Evolutionary conservation across 2,113 vertebrate genomes (phyloP), one percentile per base, ranked within the genome.

Genomic region (Rhinolophus ferrumequinum): DNA sequence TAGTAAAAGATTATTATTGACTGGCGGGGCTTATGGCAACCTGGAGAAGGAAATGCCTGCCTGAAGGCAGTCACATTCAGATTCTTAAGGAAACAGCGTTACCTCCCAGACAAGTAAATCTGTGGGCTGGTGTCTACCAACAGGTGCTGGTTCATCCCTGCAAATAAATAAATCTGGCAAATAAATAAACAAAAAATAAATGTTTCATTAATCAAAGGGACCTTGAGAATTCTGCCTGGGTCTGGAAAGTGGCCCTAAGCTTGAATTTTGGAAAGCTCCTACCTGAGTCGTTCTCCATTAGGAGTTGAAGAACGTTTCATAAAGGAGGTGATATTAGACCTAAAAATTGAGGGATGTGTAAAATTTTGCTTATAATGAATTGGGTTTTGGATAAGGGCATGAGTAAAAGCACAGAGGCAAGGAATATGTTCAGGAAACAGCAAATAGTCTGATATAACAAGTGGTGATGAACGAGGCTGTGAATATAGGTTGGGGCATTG

Each of bases 171-270:
- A 44, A 44, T 16, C 30, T 91, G 9, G 5, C 14, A 69, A 84
- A 85, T 77, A 60, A 86, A 79, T 24, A 50, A 60, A 54, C 47
- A 84, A 96, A 91, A 84, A 96, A 91, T 1, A 70, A 35, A 56
- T 89, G 12, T 24, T 64, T 56, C 26, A 54, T 60, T 81, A 85
- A 67, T 86, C 35, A 92, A 95, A 82, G 30, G 6, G 33, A 60
- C 3, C 24, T 44, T 97, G 18, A 72, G 92, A 60, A 86, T 62
- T 15, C 5, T 87, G 10, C 35, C 30, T 64, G 35, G 8, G 8
- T 4, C 33, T 88, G 8, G 41, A 60, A 92, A 54, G 19, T 64
- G 14, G 18, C 33, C 35, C 14, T 58, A 50, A 44, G 5, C 2
- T 86, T 91, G 30, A 85, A 72, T 4, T 77, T 76, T 70, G 18